These are phyloP conservation scores for Caranx ignobilis DNA, from an alignment of 2,113 vertebrate species.

Conservation along the genomic window DNA sequence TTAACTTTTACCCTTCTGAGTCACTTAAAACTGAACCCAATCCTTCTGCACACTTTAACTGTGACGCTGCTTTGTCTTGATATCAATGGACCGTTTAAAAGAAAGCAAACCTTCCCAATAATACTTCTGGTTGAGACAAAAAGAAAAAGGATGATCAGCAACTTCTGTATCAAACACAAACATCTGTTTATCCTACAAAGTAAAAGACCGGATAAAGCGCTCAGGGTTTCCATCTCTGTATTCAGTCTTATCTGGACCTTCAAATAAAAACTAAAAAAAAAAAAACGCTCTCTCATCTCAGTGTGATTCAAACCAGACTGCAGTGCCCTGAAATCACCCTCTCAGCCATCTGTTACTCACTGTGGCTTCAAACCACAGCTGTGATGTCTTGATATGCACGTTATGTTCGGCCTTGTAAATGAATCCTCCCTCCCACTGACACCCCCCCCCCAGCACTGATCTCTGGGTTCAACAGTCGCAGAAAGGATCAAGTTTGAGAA, in stretches of 20 bases:
- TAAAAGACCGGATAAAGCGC: slow-evolving; percentile 1
- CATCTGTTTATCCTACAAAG: slow-evolving; percentile 2
- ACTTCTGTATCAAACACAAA: slow-evolving; percentile 32
- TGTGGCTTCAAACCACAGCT: neutral
- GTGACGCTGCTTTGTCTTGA: slow-evolving; percentile 13
- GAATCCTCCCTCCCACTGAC: neutral
- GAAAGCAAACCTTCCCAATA: neutral
- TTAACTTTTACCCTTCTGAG: neutral
- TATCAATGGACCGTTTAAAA: slow-evolving; percentile 30
- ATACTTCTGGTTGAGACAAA: slow-evolving; percentile 37
- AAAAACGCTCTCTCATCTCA: neutral
- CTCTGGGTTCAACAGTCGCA: slow-evolving; percentile 14
- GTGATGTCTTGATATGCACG: slow-evolving; percentile 12
- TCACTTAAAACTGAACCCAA: slow-evolving; percentile 18
- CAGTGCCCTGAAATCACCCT: neutral
- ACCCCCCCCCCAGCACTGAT: no score
- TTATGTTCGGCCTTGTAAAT: neutral
- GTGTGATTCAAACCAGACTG: slow-evolving; percentile 10
- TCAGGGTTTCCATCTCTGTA: slow-evolving; percentile 14
- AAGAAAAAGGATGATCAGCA: slow-evolving; percentile 22
- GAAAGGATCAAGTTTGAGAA: slow-evolving; percentile 69
- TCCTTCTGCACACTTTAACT: slow-evolving; percentile 15
- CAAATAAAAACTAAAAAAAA: neutral
- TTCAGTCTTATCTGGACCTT: slow-evolving; percentile 18
- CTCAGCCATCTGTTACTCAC: neutral